Percentiles rank a stretch among this genome's conserved stretches.
phyloP scores from a whole-genome alignment of 2,797 vertebrate species.

The Syncerus caffer region DNA sequence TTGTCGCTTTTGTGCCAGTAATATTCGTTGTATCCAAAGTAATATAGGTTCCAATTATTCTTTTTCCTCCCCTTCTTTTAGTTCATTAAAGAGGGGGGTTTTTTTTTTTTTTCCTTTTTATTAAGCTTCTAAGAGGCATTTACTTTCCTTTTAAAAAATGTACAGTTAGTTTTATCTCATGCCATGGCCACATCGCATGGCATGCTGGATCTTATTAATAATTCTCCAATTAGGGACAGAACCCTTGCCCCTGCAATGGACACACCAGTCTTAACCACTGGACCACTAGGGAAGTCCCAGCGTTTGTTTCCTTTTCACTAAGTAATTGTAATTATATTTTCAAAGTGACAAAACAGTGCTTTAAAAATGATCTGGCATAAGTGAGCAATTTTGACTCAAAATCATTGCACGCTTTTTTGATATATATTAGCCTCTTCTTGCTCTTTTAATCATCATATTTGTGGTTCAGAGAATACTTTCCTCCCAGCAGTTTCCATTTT shows the following conservation, averaged over 20 bases:
- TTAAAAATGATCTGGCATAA: not conserved
- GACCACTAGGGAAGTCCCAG: not conserved
- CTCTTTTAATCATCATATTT: not conserved
- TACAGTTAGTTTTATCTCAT: not conserved
- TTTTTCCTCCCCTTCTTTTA: not conserved
- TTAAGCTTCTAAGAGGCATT: not conserved
- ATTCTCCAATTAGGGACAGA: not conserved
- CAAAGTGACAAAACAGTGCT: not conserved
- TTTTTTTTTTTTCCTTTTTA: not conserved
- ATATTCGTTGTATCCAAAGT: not conserved
- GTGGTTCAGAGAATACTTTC: not conserved
- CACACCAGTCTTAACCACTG: not conserved
- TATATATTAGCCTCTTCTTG: not conserved
- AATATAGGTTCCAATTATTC: not conserved
- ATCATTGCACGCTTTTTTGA: not conserved
- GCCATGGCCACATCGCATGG: not conserved
- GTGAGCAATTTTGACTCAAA: not conserved
- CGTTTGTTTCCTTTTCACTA: not conserved
- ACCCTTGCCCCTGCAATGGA: not conserved
- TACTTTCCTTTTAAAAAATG: not conserved
- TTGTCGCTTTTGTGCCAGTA: not conserved
- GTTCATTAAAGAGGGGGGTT: not conserved
- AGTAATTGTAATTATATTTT: constrained; percentile 10
- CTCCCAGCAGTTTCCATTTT: not conserved
- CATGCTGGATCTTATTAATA: not conserved